Evolutionary conservation across 2,797 vertebrate species (phyloP), one percentile per base, ranked within the genome.

Genomic region (Poliocrania exsul): DNA sequence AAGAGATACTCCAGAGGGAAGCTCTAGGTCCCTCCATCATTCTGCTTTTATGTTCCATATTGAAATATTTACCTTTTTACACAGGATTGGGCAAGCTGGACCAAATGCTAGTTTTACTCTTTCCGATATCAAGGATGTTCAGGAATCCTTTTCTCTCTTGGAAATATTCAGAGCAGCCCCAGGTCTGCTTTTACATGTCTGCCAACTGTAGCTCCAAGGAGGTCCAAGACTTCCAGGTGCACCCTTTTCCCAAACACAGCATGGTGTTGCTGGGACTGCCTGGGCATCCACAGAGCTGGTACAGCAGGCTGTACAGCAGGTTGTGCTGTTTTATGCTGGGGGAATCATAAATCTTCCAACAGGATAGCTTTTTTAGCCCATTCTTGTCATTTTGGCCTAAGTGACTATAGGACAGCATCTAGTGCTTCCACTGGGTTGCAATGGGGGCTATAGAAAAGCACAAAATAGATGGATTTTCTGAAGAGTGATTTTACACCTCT

Each of bases 341-440:
- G 16, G 25, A 69, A 53, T 72, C 37, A 20, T 67, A 67, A 51
- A 46, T 72, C 33, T 81, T 73, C 38, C 35, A 54, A 8, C 5
- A 19, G 16, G 14, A 31, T 44, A 73, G 42, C n/a, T 67, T 38
- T 80, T 9, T 67, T 46, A 24, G 33, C 35, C 6, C 26, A 15
- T 64, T 51, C 15, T 33, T 81, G 25, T 70, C 81, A 62, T 71
- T 77, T 81, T 62, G 44, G 11, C 38, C 44, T 42, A 51, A 64
- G 28, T 44, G 50, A 65, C 38, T 8, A 10, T 11, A 60, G 18
- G 44, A 37, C 21, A 75, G 33, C 33, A 62, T 67, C 50, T 71
- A 37, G 5, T 16, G 65, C 17, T 71, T 57, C 47, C 31, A 6
- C 19, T 38, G 0, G 54, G 11, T 23, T 84, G 29, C 1, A 0